Evolutionary conservation across 2,888 invertebrate species (phyloP).

Genomic region (Galeruca laticollis): DNA sequence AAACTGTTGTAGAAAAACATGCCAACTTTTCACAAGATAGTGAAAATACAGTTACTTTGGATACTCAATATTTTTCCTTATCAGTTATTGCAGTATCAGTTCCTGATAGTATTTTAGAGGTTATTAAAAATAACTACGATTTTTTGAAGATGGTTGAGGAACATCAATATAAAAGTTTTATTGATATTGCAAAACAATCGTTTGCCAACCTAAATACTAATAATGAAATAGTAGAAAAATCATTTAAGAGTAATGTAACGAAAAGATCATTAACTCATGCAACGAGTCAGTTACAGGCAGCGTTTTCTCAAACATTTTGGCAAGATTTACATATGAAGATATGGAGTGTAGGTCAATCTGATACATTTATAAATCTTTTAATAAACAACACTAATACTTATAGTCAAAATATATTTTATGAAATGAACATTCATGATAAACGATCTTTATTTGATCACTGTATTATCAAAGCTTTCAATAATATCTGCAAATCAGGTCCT

Average conservation of each 20-base stretch:
- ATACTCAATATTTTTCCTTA: slow-evolving; percentile 65
- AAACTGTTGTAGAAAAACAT: slow-evolving; percentile 84
- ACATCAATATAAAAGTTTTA: slow-evolving; percentile 58
- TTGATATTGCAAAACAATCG: slow-evolving; percentile 51
- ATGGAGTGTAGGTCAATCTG: slow-evolving; percentile 93
- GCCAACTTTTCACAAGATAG: slow-evolving; percentile 84
- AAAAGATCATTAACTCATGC: slow-evolving; percentile 54
- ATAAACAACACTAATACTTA: slow-evolving; percentile 84
- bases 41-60: slow-evolving; percentile 43
- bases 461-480: slow-evolving; percentile 88
- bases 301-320: slow-evolving; percentile 69
- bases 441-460: slow-evolving; percentile 79
- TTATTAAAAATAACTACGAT: slow-evolving; percentile 79
- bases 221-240: slow-evolving; percentile 46
- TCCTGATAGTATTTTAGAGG: slow-evolving; percentile 76
- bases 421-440: slow-evolving; percentile 66
- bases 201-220: slow-evolving; percentile 57
- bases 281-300: slow-evolving; percentile 71
- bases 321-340: slow-evolving; percentile 71
- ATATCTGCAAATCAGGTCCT: slow-evolving; percentile 88
- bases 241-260: slow-evolving; percentile 53
- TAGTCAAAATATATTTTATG: slow-evolving; percentile 70
- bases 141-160: slow-evolving; percentile 75
- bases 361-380: slow-evolving; percentile 90
- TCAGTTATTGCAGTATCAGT: slow-evolving; percentile 83